Evolutionary conservation across 2,113 vertebrate genomes (phyloP).

Genomic region (Triplophysa siluroides): DNA sequence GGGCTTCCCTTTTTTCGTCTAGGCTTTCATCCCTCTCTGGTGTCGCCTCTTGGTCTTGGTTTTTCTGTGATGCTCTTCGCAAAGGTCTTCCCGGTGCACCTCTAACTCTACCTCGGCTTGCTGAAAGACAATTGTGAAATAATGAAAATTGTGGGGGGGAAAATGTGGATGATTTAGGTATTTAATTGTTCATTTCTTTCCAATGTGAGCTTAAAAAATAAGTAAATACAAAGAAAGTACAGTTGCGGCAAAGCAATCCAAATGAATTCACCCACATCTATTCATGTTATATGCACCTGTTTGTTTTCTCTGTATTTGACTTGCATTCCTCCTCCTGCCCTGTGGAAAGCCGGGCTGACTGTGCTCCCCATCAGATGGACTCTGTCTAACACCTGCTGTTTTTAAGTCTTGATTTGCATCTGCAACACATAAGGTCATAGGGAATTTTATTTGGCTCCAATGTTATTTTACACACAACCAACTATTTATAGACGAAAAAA

Average conservation of each 20-base stretch:
- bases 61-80: conserved; percentile 70
- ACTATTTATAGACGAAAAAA: not conserved
- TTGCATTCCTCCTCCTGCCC: conserved; percentile 57
- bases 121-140: conserved; percentile 33
- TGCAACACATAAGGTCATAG: conserved; percentile 54
- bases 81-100: conserved; percentile 44
- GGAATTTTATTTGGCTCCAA: not conserved
- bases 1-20: conserved; percentile 72
- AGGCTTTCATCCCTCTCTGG: conserved; percentile 58
- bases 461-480: not conserved
- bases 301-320: conserved; percentile 74
- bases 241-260: not conserved
- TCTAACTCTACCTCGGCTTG: conserved; percentile 66
- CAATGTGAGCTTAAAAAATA: too few relatives aligned
- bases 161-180: too few relatives aligned
- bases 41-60: conserved; percentile 46
- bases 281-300: conserved; percentile 63
- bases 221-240: too few relatives aligned
- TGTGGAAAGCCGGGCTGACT: conserved; percentile 74
- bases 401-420: conserved; percentile 81
- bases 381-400: conserved; percentile 76
- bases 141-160: not conserved
- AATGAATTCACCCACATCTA: not conserved
- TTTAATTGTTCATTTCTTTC: too few relatives aligned
- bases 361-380: conserved; percentile 76